A percentile compares a stretch with the other conserved stretches of the same genome.
These are phyloP conservation scores for Drosophila quinaria DNA, from an alignment of 2,888 invertebrate species.

Conservation along the genomic window DNA sequence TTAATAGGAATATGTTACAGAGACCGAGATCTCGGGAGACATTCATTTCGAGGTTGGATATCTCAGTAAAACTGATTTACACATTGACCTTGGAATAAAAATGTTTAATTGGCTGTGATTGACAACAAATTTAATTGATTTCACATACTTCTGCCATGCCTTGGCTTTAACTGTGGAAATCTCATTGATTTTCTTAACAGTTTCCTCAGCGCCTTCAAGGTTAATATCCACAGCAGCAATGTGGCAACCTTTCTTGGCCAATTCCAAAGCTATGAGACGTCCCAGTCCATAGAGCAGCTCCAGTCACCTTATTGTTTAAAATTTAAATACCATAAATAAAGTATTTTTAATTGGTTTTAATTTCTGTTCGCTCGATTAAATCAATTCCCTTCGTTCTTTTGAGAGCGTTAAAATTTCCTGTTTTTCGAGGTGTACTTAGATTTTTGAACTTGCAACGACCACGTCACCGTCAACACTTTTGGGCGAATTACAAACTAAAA, in stretches of 20 bases:
- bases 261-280: conserved; percentile 78
- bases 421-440: no score
- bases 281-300: conserved; percentile 85
- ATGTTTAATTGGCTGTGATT: neutral
- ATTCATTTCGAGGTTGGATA: conserved; percentile 62
- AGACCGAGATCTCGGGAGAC: conserved; percentile 79
- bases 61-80: conserved; percentile 60
- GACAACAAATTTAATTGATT: neutral
- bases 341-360: no score
- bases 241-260: conserved; percentile 83
- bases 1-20: conserved; percentile 85
- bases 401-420: no score
- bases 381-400: no score
- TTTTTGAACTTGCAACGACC: conserved; percentile 67
- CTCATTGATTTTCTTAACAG: conserved; percentile 62
- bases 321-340: no score
- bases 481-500: conserved; percentile 5
- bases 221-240: conserved; percentile 82
- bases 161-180: conserved; percentile 65
- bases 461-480: conserved; percentile 58
- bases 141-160: conserved; percentile 72
- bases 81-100: conserved; percentile 73
- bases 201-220: conserved; percentile 67
- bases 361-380: no score
- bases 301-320: conserved; percentile 82